These are phyloP conservation scores for Aphidius colemani DNA, from an alignment of 2,888 invertebrate genomes.

Conservation along the genomic window DNA sequence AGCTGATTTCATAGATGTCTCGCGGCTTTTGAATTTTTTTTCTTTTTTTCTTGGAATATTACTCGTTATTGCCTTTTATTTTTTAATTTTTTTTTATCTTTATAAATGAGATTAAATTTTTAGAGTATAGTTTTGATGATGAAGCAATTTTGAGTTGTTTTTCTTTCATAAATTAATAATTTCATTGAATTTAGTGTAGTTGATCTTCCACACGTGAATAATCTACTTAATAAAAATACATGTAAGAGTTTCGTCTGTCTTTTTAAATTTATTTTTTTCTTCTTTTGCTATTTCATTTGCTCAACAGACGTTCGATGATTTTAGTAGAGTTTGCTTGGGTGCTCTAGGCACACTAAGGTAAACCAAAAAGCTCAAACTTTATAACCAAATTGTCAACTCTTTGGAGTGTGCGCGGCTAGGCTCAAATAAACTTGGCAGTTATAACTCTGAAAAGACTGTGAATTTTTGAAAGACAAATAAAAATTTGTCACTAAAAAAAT, in stretches of 20 bases:
- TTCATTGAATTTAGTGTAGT: too few relatives aligned
- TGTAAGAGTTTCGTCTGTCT: background rate
- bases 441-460: slow-evolving; percentile 20
- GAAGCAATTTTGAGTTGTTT: too few relatives aligned
- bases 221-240: background rate
- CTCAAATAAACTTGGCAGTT: slow-evolving; percentile 48
- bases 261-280: background rate
- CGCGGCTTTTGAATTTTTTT: too few relatives aligned
- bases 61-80: too few relatives aligned
- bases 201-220: too few relatives aligned
- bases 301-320: slow-evolving; percentile 2
- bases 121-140: too few relatives aligned
- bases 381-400: slow-evolving; percentile 56
- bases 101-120: too few relatives aligned
- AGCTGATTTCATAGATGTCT: too few relatives aligned
- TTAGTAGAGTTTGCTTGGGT: background rate
- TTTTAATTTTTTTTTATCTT: too few relatives aligned
- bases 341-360: slow-evolving; percentile 15
- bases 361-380: slow-evolving; percentile 40
- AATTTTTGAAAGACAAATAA: background rate
- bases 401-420: slow-evolving; percentile 31
- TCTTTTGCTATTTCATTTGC: slow-evolving; percentile 2
- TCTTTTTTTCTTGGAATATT: too few relatives aligned
- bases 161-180: too few relatives aligned
- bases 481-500: background rate